Evolutionary conservation across 92 coral and sea anemone species (phyloP).

Genomic region (Chrysogorgia sp.): DNA sequence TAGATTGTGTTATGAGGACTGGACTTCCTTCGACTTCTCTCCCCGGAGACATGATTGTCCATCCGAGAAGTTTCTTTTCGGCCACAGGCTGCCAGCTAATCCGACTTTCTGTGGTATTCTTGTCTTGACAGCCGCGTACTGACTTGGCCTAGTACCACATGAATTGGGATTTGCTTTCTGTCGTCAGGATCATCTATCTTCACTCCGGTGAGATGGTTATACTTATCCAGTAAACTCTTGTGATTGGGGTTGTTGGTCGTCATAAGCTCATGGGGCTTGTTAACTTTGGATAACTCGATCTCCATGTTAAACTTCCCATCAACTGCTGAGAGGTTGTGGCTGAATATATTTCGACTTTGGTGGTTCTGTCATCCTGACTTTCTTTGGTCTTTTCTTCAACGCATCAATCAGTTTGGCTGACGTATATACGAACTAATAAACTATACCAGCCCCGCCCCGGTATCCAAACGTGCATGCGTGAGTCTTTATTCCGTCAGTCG

Average conservation of each 20-base stretch:
- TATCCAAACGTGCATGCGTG: slow-evolving; percentile 42
- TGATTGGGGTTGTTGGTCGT: slow-evolving; percentile 52
- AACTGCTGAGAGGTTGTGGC: slow-evolving; percentile 36
- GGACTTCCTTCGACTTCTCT: too few species aligned
- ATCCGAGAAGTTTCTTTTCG: too few species aligned
- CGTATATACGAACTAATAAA: slow-evolving; percentile 33
- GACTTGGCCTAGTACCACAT: slow-evolving; percentile 9
- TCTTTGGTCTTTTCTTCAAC: slow-evolving; percentile 27
- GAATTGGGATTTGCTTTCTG: neutral
- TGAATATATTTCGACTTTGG: slow-evolving; percentile 42
- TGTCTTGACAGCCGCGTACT: too few species aligned
- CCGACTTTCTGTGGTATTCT: too few species aligned
- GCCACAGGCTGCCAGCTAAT: too few species aligned
- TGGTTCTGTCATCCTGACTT: slow-evolving; percentile 46
- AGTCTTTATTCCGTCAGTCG: slow-evolving; percentile 49
- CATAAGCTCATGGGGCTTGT: slow-evolving; percentile 52
- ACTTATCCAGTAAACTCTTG: slow-evolving; percentile 26
- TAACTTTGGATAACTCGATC: slow-evolving; percentile 47
- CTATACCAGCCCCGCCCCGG: slow-evolving; percentile 43
- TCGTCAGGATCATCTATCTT: slow-evolving; percentile 36
- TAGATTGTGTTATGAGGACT: too few species aligned
- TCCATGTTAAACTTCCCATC: too few species aligned
- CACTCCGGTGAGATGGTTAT: too few species aligned
- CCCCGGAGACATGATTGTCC: too few species aligned
- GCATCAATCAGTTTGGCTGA: slow-evolving; percentile 32